Evolutionary conservation across 2,113 vertebrate species (phyloP).

Genomic region (Chaenogobius annularis): DNA sequence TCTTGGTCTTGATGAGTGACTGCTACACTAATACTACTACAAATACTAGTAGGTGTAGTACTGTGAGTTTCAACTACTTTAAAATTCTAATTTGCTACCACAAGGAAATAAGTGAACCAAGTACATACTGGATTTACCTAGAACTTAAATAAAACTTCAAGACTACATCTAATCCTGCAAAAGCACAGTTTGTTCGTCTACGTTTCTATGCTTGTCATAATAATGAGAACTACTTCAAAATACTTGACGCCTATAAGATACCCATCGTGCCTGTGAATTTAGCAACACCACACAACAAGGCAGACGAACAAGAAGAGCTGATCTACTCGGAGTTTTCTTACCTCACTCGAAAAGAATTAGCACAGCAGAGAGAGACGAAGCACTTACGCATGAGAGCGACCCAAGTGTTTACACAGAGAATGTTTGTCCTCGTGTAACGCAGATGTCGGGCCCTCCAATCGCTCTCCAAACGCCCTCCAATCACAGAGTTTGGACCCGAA

Average conservation of each 20-base stretch:
- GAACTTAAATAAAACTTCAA: too few species aligned
- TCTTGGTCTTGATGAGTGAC: too few species aligned
- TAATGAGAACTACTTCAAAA: conserved; percentile 23
- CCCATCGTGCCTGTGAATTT: conserved; percentile 48
- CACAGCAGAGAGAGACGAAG: conserved; percentile 33
- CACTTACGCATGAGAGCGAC: conserved; percentile 8
- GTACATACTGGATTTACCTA: too few species aligned
- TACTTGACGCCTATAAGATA: conserved; percentile 54
- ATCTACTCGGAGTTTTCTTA: conserved; percentile 48
- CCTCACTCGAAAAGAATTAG: conserved; percentile 46
- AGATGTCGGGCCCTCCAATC: conserved; percentile 47
- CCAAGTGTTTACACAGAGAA: conserved; percentile 40
- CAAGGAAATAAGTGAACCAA: too few species aligned
- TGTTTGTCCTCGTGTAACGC: conserved; percentile 14
- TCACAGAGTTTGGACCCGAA: conserved; percentile 17
- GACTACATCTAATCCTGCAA: background rate
- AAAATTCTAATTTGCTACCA: too few species aligned
- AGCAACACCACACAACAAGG: conserved; percentile 49
- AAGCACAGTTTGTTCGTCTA: background rate
- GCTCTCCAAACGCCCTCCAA: conserved; percentile 20
- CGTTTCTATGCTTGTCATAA: conserved; percentile 14
- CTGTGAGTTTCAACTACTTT: too few species aligned
- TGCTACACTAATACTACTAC: too few species aligned
- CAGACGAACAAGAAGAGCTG: conserved; percentile 22
- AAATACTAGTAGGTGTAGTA: too few species aligned